phyloP scores from a whole-genome alignment of 2,113 vertebrate species.

The Epinephelus moara region DNA sequence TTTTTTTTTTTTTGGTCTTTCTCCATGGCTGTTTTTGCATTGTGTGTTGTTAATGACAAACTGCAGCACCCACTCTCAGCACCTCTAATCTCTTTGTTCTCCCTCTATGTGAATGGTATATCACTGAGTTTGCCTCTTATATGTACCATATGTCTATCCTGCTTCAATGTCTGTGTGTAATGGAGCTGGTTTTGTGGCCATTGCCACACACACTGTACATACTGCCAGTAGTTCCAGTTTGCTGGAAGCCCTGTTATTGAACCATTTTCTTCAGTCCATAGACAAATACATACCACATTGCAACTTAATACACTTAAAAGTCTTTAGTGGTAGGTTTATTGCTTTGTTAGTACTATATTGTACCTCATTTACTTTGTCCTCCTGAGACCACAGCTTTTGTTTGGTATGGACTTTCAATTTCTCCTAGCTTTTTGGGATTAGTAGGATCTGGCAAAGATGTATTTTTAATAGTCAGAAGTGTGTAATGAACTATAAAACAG shows the following conservation, averaged over 20 bases:
- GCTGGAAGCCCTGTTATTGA: neutral
- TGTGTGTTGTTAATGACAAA: neutral
- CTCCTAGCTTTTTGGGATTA: no score
- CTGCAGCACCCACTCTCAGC: neutral
- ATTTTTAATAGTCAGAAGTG: no score
- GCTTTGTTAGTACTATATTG: no score
- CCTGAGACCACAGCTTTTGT: no score
- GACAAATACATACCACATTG: neutral
- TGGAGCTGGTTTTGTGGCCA: neutral
- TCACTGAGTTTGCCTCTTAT: neutral
- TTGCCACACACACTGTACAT: neutral
- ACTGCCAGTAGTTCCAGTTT: neutral
- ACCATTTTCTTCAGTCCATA: neutral
- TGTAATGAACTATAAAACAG: no score
- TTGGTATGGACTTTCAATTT: no score
- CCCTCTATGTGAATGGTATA: neutral
- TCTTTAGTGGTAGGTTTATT: neutral
- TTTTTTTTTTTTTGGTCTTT: neutral
- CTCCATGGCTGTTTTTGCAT: constrained; percentile 9
- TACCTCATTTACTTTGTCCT: no score
- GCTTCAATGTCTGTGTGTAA: neutral
- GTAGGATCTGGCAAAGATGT: no score
- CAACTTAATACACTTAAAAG: neutral
- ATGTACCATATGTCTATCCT: neutral
- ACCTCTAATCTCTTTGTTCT: neutral